Percentiles rank a stretch among this genome's conserved stretches.
phyloP scores from a whole-genome alignment of 2,797 vertebrate species.

The Valencia hispanica region DNA sequence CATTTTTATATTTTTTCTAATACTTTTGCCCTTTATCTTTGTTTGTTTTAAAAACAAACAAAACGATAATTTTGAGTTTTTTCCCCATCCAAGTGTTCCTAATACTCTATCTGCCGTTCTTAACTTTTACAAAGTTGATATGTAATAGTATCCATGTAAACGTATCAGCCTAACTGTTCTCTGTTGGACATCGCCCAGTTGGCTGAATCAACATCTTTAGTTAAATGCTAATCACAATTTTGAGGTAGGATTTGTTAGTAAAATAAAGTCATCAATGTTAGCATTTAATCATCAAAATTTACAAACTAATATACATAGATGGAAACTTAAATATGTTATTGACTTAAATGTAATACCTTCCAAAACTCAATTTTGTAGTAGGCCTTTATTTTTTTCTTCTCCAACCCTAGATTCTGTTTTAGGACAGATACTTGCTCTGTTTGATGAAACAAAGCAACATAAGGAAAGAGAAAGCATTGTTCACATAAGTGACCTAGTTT shows the following conservation, averaged over 20 bases:
- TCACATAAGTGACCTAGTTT: conserved; percentile 48
- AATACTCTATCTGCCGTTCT: neutral
- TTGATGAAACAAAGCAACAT: conserved; percentile 7
- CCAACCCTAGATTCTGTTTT: neutral
- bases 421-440: neutral
- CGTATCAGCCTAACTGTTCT: neutral
- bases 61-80: neutral
- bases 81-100: neutral
- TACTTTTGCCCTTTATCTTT: neutral
- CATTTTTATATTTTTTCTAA: neutral
- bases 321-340: neutral
- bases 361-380: neutral
- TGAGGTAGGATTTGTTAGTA: neutral
- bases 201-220: neutral
- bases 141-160: neutral
- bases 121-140: neutral
- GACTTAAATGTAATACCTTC: neutral
- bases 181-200: neutral
- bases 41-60: no score
- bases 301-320: neutral
- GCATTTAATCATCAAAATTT: neutral
- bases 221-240: neutral
- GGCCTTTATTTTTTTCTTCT: neutral
- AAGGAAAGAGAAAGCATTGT: conserved; percentile 37
- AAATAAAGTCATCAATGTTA: neutral